Conservation (phyloP, 2,888 invertebrate species). For the Aphodius granarius region DNA sequence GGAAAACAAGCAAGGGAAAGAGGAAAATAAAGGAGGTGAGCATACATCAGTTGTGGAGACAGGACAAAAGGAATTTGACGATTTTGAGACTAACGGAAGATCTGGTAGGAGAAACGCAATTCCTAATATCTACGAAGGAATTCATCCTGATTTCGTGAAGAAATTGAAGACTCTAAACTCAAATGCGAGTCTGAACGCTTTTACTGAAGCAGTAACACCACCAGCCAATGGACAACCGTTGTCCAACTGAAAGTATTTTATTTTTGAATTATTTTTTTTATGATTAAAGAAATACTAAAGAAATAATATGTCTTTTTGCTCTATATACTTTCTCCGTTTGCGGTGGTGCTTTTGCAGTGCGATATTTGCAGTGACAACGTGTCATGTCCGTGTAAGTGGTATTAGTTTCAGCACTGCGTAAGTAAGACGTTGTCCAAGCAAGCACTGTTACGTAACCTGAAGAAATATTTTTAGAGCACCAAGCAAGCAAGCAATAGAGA, state of each 20-base stretch:
- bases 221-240: background rate
- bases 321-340: too few species aligned
- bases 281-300: background rate
- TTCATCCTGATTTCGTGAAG: background rate
- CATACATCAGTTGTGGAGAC: background rate
- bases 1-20: background rate
- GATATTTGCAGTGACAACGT: background rate
- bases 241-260: background rate
- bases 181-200: background rate
- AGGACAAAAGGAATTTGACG: background rate
- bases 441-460: background rate
- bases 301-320: too few species aligned
- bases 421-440: background rate
- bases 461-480: background rate
- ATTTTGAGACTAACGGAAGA: background rate
- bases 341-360: too few species aligned
- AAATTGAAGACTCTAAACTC: background rate
- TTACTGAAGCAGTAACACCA: background rate
- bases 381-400: background rate
- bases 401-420: background rate
- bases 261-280: background rate
- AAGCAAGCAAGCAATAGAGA: too few species aligned
- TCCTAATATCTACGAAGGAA: conserved; percentile 4
- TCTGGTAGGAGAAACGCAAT: conserved; percentile 4
- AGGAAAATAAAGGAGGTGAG: background rate